A percentile compares a stretch with the other conserved stretches of the same genome.
phyloP scores from a whole-genome alignment of 37 sponge, comb jelly and placozoan species.

The Aplysina aerophoba region DNA sequence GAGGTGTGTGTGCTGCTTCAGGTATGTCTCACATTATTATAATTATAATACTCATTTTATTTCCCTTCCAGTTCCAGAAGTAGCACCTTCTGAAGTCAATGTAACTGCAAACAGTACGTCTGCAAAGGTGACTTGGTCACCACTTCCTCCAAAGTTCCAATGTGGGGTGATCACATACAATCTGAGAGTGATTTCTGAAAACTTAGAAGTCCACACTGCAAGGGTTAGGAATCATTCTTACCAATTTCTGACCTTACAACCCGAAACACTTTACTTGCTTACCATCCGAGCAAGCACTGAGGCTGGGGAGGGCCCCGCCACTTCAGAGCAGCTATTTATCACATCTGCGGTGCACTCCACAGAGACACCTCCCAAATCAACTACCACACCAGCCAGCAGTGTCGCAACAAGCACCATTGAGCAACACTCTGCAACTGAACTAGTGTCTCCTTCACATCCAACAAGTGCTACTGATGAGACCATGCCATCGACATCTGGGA shows the following conservation, averaged over 20 bases:
- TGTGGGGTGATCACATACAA: not conserved
- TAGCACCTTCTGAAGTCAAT: not conserved
- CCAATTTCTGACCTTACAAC: not conserved
- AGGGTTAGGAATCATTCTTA: no score
- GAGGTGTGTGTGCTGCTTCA: no score
- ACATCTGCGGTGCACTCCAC: not conserved
- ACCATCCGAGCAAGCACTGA: not conserved
- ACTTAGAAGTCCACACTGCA: not conserved
- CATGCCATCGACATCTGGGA: not conserved
- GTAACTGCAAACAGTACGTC: not conserved
- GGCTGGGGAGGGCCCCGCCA: not conserved
- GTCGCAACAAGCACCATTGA: no score
- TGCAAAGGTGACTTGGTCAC: not conserved
- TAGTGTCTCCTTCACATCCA: no score
- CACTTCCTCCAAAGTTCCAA: not conserved
- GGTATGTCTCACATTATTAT: no score
- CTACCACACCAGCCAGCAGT: no score
- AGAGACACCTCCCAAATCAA: no score
- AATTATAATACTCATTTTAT: no score
- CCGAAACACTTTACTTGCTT: not conserved
- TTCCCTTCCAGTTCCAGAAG: not conserved
- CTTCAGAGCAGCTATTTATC: not conserved
- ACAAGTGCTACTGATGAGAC: no score
- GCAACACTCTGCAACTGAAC: no score
- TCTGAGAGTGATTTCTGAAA: not conserved